These are phyloP conservation scores for Dyspetes luteomarginatus DNA, from an alignment of 2,888 invertebrate species.

Conservation along the genomic window DNA sequence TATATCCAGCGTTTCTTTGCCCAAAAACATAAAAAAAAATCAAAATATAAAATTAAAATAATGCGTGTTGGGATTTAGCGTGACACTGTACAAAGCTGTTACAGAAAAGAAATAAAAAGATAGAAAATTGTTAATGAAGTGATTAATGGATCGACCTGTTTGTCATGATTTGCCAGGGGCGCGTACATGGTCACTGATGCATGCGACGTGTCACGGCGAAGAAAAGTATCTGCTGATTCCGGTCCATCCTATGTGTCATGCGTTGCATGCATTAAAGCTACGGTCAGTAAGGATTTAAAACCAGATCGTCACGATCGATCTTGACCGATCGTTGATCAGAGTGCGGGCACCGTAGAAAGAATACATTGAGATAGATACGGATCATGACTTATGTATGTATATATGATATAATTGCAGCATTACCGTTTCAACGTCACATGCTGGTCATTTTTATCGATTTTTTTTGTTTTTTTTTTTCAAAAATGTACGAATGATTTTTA, in stretches of 20 bases:
- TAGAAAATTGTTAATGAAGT: constrained; percentile 74
- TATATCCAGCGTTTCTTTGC: not conserved
- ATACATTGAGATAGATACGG: constrained; percentile 12
- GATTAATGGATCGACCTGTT: constrained; percentile 82
- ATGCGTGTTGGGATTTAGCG: constrained; percentile 48
- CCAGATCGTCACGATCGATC: constrained; percentile 10
- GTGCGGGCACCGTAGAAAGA: not conserved
- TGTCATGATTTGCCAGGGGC: constrained; percentile 83
- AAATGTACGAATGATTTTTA: constrained; percentile 44
- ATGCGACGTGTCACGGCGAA: constrained; percentile 81
- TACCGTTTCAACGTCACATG: constrained; percentile 42
- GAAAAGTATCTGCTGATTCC: constrained; percentile 82
- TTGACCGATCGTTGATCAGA: constrained; percentile 29
- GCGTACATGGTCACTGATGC: constrained; percentile 81
- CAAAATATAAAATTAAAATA: constrained; percentile 29
- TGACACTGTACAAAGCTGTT: constrained; percentile 49
- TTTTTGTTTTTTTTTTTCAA: constrained; percentile 13
- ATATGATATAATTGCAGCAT: constrained; percentile 15
- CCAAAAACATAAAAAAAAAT: constrained; percentile 2
- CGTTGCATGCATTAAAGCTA: constrained; percentile 83
- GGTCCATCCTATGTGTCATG: constrained; percentile 82
- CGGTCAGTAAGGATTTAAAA: constrained; percentile 78
- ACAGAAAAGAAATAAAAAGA: constrained; percentile 31
- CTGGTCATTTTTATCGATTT: not conserved
- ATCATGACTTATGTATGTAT: not conserved